A percentile compares a stretch with the other conserved stretches of the same genome.
phyloP scores from a whole-genome alignment of 2,113 vertebrate genomes.

The Ailurus styani region DNA sequence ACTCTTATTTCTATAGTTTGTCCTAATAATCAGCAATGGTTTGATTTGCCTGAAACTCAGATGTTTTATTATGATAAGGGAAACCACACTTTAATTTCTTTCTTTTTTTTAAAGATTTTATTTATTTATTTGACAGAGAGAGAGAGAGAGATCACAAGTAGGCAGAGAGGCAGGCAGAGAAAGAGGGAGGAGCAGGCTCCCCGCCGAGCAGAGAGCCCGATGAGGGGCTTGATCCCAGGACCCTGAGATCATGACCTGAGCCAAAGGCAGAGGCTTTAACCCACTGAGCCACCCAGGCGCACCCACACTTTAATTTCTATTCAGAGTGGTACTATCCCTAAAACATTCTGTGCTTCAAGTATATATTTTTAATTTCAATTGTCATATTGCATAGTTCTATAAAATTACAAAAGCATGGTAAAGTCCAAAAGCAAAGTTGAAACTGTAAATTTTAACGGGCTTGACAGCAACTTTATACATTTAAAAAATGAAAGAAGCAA shows the following conservation, averaged over 20 bases:
- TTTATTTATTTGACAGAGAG: too few relatives aligned
- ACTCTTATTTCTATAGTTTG: neutral
- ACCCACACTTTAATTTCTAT: neutral
- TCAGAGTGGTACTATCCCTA: neutral
- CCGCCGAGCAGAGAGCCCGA: too few relatives aligned
- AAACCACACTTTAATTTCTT: neutral
- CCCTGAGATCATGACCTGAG: too few relatives aligned
- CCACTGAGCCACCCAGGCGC: too few relatives aligned
- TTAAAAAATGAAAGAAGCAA: neutral
- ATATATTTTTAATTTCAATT: neutral
- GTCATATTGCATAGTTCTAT: neutral
- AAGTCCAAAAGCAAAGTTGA: neutral
- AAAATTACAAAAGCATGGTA: neutral
- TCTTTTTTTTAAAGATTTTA: too few relatives aligned
- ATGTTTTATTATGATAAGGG: neutral
- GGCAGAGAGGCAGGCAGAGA: too few relatives aligned
- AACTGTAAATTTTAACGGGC: neutral
- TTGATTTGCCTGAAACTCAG: neutral
- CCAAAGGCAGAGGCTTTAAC: too few relatives aligned
- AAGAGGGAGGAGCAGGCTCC: too few relatives aligned
- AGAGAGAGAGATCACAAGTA: too few relatives aligned
- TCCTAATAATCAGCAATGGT: neutral
- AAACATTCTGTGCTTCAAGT: neutral
- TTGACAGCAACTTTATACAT: neutral
- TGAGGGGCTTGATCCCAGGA: too few relatives aligned